These are phyloP conservation scores for Empidonax alnorum DNA, from an alignment of 2,113 vertebrate species.

Conservation along the genomic window DNA sequence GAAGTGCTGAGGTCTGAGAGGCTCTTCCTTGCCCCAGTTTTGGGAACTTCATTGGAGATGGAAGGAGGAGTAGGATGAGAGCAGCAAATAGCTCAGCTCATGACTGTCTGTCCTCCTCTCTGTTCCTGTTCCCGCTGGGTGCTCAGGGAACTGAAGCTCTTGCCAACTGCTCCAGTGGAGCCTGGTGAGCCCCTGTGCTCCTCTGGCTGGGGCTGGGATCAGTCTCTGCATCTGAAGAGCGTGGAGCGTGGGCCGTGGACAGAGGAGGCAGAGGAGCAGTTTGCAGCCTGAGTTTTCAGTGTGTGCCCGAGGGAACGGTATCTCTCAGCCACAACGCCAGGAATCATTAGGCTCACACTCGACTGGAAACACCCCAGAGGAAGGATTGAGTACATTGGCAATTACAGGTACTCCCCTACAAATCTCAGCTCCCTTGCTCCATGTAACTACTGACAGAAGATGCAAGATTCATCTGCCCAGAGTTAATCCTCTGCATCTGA, in stretches of 20 bases:
- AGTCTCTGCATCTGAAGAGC: background rate
- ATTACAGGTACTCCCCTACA: background rate
- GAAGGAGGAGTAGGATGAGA: background rate
- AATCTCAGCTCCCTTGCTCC: background rate
- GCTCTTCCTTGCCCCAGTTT: background rate
- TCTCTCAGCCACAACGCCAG: background rate
- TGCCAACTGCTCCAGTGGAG: background rate
- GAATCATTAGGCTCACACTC: background rate
- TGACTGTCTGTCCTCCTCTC: background rate
- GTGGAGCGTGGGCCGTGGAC: accelerated
- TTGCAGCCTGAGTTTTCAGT: background rate
- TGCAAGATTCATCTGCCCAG: background rate
- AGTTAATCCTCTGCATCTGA: background rate
- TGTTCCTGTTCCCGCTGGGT: background rate
- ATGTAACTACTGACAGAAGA: background rate
- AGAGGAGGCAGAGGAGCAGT: background rate
- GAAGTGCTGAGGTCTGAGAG: background rate
- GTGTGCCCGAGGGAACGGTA: background rate
- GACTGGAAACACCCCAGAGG: background rate
- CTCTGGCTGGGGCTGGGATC: background rate
- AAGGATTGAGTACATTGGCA: background rate
- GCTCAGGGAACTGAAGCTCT: background rate
- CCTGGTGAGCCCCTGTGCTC: background rate
- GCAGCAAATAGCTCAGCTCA: background rate
- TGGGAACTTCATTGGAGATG: background rate